A percentile compares a stretch with the other conserved stretches of the same genome.
Evolutionary conservation across 2,797 vertebrate genomes (phyloP).

Genomic region (Gallinago stenura): DNA sequence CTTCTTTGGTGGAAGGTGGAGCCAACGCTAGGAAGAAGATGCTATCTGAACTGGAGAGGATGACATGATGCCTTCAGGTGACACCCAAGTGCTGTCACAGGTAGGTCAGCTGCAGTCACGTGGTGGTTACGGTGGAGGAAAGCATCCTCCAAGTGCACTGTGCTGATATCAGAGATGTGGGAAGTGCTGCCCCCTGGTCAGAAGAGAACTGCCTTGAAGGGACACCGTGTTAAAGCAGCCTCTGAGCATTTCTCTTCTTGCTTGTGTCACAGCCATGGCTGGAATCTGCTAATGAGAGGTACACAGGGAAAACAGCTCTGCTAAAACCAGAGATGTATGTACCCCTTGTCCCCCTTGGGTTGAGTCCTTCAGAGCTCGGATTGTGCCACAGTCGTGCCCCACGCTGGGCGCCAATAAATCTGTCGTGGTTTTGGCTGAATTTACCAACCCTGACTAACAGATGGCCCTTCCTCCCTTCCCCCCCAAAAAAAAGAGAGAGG

Average conservation of each 20-base stretch:
- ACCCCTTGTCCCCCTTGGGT: not conserved
- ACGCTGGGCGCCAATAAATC: no score
- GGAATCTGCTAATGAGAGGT: not conserved
- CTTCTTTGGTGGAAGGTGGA: not conserved
- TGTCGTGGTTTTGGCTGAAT: no score
- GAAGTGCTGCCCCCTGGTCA: not conserved
- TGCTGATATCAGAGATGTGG: not conserved
- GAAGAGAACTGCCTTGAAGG: not conserved
- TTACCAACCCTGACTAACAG: no score
- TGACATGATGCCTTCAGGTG: not conserved
- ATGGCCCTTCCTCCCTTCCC: no score
- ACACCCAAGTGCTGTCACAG: not conserved
- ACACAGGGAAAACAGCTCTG: not conserved
- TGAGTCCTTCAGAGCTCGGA: no score
- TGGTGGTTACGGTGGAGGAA: not conserved
- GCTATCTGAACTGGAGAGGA: not conserved
- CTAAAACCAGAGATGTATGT: fast-evolving
- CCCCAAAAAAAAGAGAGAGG: no score
- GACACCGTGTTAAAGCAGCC: not conserved
- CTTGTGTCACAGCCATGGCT: not conserved
- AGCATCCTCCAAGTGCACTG: not conserved
- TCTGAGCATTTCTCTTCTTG: not conserved
- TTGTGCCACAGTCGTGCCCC: no score
- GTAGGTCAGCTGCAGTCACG: not conserved
- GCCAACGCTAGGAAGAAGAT: not conserved